Conservation (phyloP, 2,888 invertebrate species). For the Buathra laborator region DNA sequence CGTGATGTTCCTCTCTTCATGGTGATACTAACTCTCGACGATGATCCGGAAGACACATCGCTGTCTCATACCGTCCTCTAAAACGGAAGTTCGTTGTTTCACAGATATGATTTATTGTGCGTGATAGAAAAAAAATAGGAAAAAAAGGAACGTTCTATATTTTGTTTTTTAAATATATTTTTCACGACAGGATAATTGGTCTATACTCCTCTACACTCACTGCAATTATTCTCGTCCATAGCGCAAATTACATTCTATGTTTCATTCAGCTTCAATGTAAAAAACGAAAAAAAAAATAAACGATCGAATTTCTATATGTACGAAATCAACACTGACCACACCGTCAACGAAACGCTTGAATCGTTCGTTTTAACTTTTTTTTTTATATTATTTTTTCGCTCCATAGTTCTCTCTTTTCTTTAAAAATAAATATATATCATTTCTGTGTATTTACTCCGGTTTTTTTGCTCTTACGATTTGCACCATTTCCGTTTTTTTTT, state of each 20-base stretch:
- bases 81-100: constrained; percentile 70
- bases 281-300: constrained; percentile 10
- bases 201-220: constrained; percentile 53
- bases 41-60: constrained; percentile 90
- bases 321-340: constrained; percentile 21
- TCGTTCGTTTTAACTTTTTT: constrained; percentile 14
- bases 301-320: constrained; percentile 24
- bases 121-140: constrained; percentile 45
- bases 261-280: constrained; percentile 52
- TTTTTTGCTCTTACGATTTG: constrained; percentile 29
- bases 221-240: constrained; percentile 32
- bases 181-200: constrained; percentile 69
- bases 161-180: constrained; percentile 59
- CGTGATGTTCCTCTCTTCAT: constrained; percentile 94
- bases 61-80: constrained; percentile 91
- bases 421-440: constrained; percentile 61
- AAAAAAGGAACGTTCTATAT: constrained; percentile 23
- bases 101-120: constrained; percentile 42
- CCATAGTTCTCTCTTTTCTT: constrained; percentile 19
- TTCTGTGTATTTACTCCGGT: constrained; percentile 50
- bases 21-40: constrained; percentile 92
- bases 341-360: constrained; percentile 13
- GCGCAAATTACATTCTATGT: constrained; percentile 45
- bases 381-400: constrained; percentile 12
- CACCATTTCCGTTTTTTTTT: background rate